These are phyloP conservation scores for Chelon labrosus DNA, from an alignment of 2,797 vertebrate genomes.

Conservation along the genomic window DNA sequence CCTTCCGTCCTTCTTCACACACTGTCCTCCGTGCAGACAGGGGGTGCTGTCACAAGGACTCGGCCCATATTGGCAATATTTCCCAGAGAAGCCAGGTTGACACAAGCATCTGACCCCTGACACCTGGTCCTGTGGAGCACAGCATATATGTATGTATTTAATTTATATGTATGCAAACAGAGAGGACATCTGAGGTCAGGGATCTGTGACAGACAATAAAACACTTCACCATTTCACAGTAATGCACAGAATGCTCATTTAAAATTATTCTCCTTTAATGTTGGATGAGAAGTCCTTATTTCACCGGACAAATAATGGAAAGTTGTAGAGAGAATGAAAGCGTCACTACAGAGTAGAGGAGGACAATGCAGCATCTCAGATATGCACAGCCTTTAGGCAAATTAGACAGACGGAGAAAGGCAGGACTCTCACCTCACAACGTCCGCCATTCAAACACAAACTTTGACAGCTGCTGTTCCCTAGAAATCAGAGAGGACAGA, in stretches of 20 bases:
- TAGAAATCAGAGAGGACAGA: constrained; percentile 64
- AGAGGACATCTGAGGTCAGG: background rate
- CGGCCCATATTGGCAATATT: constrained; percentile 77
- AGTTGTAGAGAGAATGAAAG: background rate
- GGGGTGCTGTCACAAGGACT: constrained; percentile 79
- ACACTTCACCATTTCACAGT: background rate
- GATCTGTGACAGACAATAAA: background rate
- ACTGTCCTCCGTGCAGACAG: constrained; percentile 85
- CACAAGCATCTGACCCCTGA: constrained; percentile 79
- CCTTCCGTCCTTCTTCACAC: constrained; percentile 69
- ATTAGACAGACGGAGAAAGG: constrained; percentile 2
- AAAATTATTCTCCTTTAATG: background rate
- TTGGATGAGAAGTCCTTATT: background rate
- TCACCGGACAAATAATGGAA: background rate
- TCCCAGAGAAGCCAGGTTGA: constrained; percentile 80
- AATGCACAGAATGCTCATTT: background rate
- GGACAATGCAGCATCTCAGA: background rate
- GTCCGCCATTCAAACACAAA: constrained; percentile 82
- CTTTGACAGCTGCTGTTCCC: constrained; percentile 86
- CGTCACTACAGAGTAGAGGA: background rate
- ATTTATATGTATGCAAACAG: constrained; percentile 1
- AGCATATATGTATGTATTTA: background rate
- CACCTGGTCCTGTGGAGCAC: constrained; percentile 69
- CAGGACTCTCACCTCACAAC: constrained; percentile 81
- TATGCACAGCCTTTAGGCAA: constrained; percentile 3